These are phyloP conservation scores for Halichoeres trimaculatus DNA, from an alignment of 2,113 vertebrate genomes.

Conservation along the genomic window DNA sequence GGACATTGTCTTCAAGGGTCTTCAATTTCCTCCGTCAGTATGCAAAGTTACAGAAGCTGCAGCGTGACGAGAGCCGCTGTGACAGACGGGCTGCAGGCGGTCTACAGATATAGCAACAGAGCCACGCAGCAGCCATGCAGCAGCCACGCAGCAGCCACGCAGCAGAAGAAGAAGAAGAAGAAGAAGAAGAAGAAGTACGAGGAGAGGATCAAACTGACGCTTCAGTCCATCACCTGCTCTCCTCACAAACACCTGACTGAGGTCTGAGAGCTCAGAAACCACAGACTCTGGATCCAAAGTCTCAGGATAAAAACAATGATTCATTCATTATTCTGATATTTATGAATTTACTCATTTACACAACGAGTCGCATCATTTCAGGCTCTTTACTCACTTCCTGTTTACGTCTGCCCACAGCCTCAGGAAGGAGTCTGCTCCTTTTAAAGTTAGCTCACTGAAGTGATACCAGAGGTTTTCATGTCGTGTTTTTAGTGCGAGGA, in stretches of 20 bases:
- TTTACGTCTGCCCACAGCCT: background rate
- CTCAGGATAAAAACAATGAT: background rate
- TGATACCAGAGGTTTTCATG: background rate
- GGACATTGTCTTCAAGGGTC: slow-evolving; percentile 63
- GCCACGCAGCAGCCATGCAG: slow-evolving; percentile 22
- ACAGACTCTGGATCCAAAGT: background rate
- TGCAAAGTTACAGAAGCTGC: slow-evolving; percentile 62
- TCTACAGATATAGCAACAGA: slow-evolving; percentile 70
- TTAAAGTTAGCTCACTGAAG: background rate
- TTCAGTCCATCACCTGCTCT: too few species aligned
- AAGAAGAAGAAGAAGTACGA: slow-evolving; percentile 36
- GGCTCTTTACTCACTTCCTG: background rate
- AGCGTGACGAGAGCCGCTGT: slow-evolving; percentile 66
- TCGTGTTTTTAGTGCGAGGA: too few species aligned
- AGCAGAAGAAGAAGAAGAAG: slow-evolving; percentile 54
- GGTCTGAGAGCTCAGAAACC: background rate
- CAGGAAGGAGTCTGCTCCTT: background rate
- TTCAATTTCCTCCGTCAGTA: slow-evolving; percentile 57
- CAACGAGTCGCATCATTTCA: background rate
- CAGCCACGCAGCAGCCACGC: too few species aligned
- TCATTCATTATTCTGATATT: background rate
- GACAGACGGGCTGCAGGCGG: slow-evolving; percentile 67
- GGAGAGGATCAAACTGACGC: slow-evolving; percentile 5
- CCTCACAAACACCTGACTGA: too few species aligned
- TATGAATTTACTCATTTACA: background rate